Conservation (phyloP, 2,888 invertebrate species). For the Polydrusus pterygomalis region DNA sequence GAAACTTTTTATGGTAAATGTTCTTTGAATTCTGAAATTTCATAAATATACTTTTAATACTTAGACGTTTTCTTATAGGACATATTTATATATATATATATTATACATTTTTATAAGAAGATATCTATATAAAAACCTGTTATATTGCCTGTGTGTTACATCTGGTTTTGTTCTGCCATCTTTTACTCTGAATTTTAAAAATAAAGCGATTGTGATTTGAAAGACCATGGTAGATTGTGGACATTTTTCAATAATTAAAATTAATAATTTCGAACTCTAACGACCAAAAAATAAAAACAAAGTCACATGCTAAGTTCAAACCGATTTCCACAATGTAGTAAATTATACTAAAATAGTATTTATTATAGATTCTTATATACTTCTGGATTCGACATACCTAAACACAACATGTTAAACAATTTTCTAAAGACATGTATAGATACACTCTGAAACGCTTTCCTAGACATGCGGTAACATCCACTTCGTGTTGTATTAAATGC, state of each 20-base stretch:
- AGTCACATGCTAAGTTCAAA: not conserved
- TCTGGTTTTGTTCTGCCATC: no score
- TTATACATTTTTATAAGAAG: no score
- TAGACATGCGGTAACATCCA: not conserved
- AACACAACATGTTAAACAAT: slow-evolving; percentile 9
- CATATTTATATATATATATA: no score
- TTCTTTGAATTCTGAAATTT: no score
- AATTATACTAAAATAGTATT: not conserved
- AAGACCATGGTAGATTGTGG: not conserved
- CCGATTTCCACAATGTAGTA: not conserved
- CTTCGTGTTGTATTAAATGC: not conserved
- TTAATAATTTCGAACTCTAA: not conserved
- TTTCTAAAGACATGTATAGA: slow-evolving; percentile 13
- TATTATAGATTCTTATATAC: not conserved
- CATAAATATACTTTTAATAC: no score
- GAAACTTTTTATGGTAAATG: no score
- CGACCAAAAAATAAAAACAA: not conserved
- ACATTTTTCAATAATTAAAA: not conserved
- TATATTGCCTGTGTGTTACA: no score
- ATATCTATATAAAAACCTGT: no score
- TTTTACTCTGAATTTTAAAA: no score
- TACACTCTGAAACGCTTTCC: slow-evolving; percentile 8
- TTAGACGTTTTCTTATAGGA: no score
- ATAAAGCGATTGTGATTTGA: not conserved
- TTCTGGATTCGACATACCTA: not conserved